A percentile compares a stretch with the other conserved stretches of the same genome.
These are phyloP conservation scores for Schrankia costaestrigalis DNA, from an alignment of 2,888 invertebrate species.

Conservation along the genomic window DNA sequence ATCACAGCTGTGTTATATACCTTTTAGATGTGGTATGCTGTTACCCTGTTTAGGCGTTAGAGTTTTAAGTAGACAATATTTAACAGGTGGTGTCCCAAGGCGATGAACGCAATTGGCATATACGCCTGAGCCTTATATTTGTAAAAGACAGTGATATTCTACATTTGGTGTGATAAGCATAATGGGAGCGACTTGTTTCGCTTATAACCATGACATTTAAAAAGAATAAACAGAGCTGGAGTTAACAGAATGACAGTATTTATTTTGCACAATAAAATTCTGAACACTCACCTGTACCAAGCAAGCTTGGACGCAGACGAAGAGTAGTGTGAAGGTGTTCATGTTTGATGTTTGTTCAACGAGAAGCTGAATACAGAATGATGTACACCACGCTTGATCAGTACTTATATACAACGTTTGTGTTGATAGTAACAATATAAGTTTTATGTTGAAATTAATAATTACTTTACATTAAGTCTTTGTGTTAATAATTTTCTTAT, in stretches of 20 bases:
- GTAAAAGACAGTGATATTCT: too few species aligned
- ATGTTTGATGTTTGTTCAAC: conserved; percentile 8
- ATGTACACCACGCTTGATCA: not conserved
- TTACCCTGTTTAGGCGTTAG: too few species aligned
- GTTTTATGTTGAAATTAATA: conserved; percentile 2
- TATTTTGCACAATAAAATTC: not conserved
- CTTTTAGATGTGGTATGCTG: too few species aligned
- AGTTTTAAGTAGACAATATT: too few species aligned
- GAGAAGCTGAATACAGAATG: conserved; percentile 7
- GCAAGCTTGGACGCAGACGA: conserved; percentile 23
- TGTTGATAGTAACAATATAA: not conserved
- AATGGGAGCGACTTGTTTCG: too few species aligned
- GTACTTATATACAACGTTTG: not conserved
- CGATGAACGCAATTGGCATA: too few species aligned
- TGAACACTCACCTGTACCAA: conserved; percentile 5
- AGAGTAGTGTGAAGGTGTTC: conserved; percentile 15
- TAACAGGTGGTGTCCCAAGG: too few species aligned
- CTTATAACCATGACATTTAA: not conserved
- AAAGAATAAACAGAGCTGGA: not conserved
- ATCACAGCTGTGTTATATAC: not conserved
- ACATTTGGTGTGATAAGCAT: too few species aligned
- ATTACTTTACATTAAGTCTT: too few species aligned
- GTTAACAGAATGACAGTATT: not conserved
- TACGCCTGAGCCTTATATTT: too few species aligned
- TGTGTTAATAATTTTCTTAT: too few species aligned